These are phyloP conservation scores for Bombyx huttoni DNA, from an alignment of 2,888 invertebrate species.

Conservation along the genomic window DNA sequence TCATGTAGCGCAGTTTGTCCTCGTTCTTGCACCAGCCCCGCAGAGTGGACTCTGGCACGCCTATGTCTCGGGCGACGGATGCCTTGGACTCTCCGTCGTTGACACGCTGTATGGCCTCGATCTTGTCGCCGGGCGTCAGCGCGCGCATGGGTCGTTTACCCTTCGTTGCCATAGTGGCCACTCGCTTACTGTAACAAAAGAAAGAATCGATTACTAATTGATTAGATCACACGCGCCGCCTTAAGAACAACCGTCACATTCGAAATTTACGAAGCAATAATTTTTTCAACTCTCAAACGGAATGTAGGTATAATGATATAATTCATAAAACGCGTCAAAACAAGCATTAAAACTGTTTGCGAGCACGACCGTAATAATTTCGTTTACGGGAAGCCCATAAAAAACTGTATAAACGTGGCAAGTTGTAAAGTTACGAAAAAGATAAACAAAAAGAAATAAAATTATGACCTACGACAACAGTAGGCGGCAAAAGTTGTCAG, in stretches of 20 bases:
- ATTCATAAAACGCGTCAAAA: neutral
- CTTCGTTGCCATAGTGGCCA: constrained; percentile 75
- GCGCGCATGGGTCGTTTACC: constrained; percentile 86
- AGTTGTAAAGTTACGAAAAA: constrained; percentile 66
- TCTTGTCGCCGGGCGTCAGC: constrained; percentile 83
- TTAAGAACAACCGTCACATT: neutral
- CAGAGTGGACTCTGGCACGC: constrained; percentile 88
- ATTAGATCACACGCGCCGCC: neutral
- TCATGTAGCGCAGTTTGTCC: constrained; percentile 79
- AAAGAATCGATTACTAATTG: no score
- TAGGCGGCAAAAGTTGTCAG: constrained; percentile 70
- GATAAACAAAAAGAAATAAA: constrained; percentile 73
- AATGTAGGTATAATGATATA: neutral
- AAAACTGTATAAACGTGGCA: constrained; percentile 42
- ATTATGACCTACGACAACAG: constrained; percentile 73
- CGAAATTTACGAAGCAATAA: neutral
- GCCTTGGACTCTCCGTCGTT: constrained; percentile 90
- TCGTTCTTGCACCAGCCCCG: constrained; percentile 92
- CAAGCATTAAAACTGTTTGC: neutral
- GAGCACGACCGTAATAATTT: neutral
- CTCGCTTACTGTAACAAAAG: constrained; percentile 47
- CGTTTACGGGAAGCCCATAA: constrained; percentile 17
- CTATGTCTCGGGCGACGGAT: constrained; percentile 87
- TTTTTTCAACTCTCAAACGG: neutral
- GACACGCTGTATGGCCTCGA: constrained; percentile 85